Base-by-base conservation (phyloP, 2,113 vertebrate genomes). In the Nycticorax nycticorax region DNA sequence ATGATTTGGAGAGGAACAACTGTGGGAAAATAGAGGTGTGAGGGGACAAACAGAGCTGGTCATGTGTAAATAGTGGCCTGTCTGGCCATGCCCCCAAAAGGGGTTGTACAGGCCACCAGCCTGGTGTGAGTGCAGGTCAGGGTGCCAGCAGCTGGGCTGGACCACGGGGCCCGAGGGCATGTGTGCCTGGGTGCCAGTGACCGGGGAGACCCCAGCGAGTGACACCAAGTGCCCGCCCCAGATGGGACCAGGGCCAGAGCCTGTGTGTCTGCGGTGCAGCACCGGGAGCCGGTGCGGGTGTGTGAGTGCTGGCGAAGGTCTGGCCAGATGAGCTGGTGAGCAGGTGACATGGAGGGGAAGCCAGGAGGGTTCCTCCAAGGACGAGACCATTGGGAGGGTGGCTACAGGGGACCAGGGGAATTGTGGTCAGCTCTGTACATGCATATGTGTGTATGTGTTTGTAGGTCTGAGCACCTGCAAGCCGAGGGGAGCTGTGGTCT, bases 81-180 rank as follows among this genome's bases (percentile, higher is more conserved):
- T 32, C 56, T 43, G 33, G 4, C 32, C 1, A 0, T 60, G 15
- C 1, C 14, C 6, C 30, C 9, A 9, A 6, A 6, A 21, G 14
- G 17, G 20, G 9, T 4, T 5, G 1, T 9, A 64, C 12, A 5
- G 15, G 4, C 16, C 27, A 6, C 14, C 45, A 27, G 15, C 8
- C 14, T 55, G 18, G 27, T 10, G 6, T 0, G 0, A 35, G 55
- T 8, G 17, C 8, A 2, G 13, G 32, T 60, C 0, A 0, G 11
- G 5, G 14, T 56, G 32, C 20, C 39, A 64, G 37, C n/a, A 68
- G 32, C 52, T 43, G 50, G 35, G 7, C 52, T 43, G 74, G 57
- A 23, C 59, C 4, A 0, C 10, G 50, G 50, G 50, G 32, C 33
- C 1, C 1, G 16, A 47, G 22, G 22, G 17, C 2, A 1, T 6